These are phyloP conservation scores for Neodiprion lecontei DNA, from an alignment of 1,140 invertebrate species.

Conservation along the genomic window DNA sequence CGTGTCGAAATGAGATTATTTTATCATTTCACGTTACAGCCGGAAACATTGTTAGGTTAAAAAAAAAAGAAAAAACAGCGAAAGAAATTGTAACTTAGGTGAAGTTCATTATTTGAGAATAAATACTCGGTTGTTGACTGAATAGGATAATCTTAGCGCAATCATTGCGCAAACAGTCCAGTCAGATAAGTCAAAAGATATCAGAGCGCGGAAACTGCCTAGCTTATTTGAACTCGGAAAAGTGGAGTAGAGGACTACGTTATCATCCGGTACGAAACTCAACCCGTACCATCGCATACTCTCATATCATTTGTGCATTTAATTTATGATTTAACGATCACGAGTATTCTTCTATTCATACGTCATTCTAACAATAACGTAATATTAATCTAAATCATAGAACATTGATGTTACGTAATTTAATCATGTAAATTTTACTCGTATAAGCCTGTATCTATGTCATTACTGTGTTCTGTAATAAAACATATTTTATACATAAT, in stretches of 20 bases:
- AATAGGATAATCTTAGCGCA: too few species aligned
- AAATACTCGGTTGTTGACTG: too few species aligned
- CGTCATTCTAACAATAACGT: background rate
- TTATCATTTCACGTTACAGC: too few species aligned
- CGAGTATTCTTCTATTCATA: conserved; percentile 4
- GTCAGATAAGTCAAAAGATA: too few species aligned
- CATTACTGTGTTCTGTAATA: background rate
- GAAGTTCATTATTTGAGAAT: too few species aligned
- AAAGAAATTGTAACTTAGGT: too few species aligned
- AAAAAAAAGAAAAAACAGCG: too few species aligned
- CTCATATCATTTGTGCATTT: background rate
- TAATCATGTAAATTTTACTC: background rate
- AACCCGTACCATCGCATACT: background rate
- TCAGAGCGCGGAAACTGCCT: too few species aligned
- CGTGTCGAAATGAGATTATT: too few species aligned
- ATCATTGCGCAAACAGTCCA: too few species aligned
- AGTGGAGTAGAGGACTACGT: background rate
- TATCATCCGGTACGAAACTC: background rate
- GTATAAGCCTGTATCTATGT: background rate
- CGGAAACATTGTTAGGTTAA: too few species aligned
- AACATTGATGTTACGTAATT: background rate
- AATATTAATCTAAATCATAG: background rate
- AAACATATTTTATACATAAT: background rate
- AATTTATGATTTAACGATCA: conserved; percentile 4
- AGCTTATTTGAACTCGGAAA: too few species aligned